Conservation (phyloP, 1,140 invertebrate genomes). For the Akabosia matsudoensis region DNA sequence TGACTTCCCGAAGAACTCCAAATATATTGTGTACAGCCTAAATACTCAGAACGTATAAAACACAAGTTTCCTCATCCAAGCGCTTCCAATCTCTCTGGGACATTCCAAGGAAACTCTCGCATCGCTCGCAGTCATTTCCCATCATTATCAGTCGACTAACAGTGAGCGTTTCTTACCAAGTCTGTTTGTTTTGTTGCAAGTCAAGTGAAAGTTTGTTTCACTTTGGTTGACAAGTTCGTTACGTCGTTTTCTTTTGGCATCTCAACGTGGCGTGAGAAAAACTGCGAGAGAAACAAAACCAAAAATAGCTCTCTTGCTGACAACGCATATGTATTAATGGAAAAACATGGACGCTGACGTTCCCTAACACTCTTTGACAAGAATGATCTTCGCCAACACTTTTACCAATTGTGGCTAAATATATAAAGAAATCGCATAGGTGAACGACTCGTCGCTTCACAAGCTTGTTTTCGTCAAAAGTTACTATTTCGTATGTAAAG, state of each 20-base stretch:
- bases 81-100: neutral
- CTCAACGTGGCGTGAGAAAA: neutral
- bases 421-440: too few relatives aligned
- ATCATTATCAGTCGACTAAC: neutral
- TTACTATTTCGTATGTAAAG: too few relatives aligned
- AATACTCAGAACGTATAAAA: neutral
- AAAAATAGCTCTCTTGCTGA: neutral
- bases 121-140: neutral
- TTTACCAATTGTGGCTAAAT: too few relatives aligned
- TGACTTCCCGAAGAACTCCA: slow-evolving; percentile 11
- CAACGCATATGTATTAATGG: too few relatives aligned
- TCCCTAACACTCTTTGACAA: too few relatives aligned
- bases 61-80: neutral
- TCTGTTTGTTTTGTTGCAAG: neutral
- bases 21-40: neutral
- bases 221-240: neutral
- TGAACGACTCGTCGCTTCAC: too few relatives aligned
- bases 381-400: too few relatives aligned
- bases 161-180: neutral
- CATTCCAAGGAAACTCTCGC: neutral
- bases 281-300: neutral
- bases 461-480: too few relatives aligned
- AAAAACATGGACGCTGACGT: too few relatives aligned
- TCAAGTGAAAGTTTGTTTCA: neutral
- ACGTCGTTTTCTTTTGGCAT: neutral